These are phyloP conservation scores for Temnopleurus reevesii DNA, from an alignment of 53 echinoderm and acorn worm species.

Conservation along the genomic window DNA sequence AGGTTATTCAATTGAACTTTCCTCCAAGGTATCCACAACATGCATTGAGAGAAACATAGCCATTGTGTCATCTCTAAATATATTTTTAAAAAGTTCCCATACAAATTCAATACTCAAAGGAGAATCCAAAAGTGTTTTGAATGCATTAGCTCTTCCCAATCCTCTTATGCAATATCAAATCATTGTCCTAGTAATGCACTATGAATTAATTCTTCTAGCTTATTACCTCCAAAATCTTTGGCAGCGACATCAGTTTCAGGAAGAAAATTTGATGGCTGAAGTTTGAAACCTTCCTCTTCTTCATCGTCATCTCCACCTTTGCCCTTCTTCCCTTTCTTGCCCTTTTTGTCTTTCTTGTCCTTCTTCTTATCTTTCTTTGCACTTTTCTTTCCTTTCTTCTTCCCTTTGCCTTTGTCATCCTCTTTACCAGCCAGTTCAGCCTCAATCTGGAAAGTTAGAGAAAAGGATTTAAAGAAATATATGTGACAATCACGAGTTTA, in stretches of 20 bases:
- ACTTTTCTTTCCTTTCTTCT: conserved; percentile 87
- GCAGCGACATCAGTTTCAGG: conserved; percentile 70
- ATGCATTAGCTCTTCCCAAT: too few relatives aligned
- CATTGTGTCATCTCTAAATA: too few relatives aligned
- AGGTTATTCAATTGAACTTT: too few relatives aligned
- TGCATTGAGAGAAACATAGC: too few relatives aligned
- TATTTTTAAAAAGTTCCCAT: too few relatives aligned
- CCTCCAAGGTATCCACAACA: too few relatives aligned
- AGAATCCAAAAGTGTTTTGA: too few relatives aligned
- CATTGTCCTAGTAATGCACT: too few relatives aligned
- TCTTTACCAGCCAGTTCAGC: conserved; percentile 91
- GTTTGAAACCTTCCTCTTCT: conserved; percentile 97
- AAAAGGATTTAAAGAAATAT: background rate
- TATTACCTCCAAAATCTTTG: conserved; percentile 79
- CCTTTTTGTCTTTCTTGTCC: conserved; percentile 97
- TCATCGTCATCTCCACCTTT: conserved; percentile 98
- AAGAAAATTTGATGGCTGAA: conserved; percentile 89
- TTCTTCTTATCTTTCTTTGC: conserved; percentile 96
- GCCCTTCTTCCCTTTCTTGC: conserved; percentile 95
- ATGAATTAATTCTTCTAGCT: background rate
- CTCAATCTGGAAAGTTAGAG: conserved; percentile 69
- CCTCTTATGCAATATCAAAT: too few relatives aligned
- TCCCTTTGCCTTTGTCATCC: conserved; percentile 90
- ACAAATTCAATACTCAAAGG: too few relatives aligned
- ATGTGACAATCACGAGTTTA: too few relatives aligned